phyloP scores from a whole-genome alignment of 1,140 invertebrate species.

The Cheumatopsyche charites region DNA sequence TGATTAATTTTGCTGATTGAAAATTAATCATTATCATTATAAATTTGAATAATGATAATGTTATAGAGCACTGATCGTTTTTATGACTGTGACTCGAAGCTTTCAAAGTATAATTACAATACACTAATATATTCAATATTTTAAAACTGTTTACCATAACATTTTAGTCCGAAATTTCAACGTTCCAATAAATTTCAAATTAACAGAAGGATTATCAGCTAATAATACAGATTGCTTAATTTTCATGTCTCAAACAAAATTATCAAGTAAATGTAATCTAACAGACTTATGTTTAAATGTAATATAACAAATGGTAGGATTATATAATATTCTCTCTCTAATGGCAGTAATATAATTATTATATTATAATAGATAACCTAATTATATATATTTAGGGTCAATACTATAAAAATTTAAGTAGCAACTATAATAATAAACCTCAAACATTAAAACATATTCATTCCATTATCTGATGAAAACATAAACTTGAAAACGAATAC shows the following conservation, averaged over 20 bases:
- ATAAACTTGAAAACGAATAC: not conserved
- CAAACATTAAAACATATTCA: not conserved
- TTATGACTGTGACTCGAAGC: too few species aligned
- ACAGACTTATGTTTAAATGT: not conserved
- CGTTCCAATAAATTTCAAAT: not conserved
- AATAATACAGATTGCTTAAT: not conserved
- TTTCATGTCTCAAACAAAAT: not conserved
- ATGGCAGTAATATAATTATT: conserved; percentile 21
- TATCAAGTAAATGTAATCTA: not conserved
- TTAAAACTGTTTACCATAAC: not conserved
- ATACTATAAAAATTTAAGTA: conserved; percentile 17
- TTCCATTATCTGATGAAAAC: not conserved
- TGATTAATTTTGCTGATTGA: not conserved
- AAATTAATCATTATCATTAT: not conserved
- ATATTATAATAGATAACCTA: not conserved
- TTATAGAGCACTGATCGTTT: too few species aligned
- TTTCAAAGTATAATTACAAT: too few species aligned
- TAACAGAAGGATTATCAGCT: not conserved
- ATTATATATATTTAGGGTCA: not conserved
- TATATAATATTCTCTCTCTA: conserved; percentile 16
- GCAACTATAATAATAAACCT: conserved; percentile 15
- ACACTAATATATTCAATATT: too few species aligned
- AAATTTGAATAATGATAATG: too few species aligned
- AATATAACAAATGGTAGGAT: not conserved
- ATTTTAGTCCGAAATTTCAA: not conserved